Evolutionary conservation across 2,888 invertebrate genomes (phyloP).

Genomic region (Rhodophaea formosa): DNA sequence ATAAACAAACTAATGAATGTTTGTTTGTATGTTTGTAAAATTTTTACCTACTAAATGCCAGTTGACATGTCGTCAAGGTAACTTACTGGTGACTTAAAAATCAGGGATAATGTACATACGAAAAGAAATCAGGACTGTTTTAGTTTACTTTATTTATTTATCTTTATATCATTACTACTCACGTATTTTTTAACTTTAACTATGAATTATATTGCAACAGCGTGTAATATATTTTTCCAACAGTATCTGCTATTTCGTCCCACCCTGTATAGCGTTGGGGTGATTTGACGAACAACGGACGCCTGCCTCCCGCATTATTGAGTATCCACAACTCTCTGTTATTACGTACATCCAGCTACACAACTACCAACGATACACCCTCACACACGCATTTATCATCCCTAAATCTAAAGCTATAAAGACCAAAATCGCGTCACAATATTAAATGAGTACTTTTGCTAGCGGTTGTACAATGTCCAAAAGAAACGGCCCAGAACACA

Average conservation of each 20-base stretch:
- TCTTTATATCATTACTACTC: too few relatives aligned
- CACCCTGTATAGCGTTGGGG: constrained; percentile 33
- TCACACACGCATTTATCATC: background rate
- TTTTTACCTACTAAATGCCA: too few relatives aligned
- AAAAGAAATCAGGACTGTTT: too few relatives aligned
- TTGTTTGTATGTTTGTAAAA: too few relatives aligned
- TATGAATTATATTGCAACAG: too few relatives aligned
- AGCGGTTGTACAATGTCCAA: constrained; percentile 20
- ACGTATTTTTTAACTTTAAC: too few relatives aligned
- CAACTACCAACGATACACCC: constrained; percentile 1
- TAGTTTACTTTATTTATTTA: too few relatives aligned
- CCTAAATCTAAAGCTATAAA: constrained; percentile 6
- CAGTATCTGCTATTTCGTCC: background rate
- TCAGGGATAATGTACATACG: too few relatives aligned
- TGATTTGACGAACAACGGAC: constrained; percentile 45
- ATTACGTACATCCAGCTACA: constrained; percentile 34
- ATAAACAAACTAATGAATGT: too few relatives aligned
- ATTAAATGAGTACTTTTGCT: constrained; percentile 4
- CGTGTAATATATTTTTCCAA: too few relatives aligned
- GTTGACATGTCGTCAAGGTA: too few relatives aligned
- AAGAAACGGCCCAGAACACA: constrained; percentile 35
- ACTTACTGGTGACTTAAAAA: too few relatives aligned
- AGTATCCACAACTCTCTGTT: constrained; percentile 32
- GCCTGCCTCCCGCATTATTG: constrained; percentile 34
- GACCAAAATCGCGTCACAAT: constrained; percentile 1